These are phyloP conservation scores for Druon quercuslanigerum DNA, from an alignment of 1,140 invertebrate species.

Conservation along the genomic window DNA sequence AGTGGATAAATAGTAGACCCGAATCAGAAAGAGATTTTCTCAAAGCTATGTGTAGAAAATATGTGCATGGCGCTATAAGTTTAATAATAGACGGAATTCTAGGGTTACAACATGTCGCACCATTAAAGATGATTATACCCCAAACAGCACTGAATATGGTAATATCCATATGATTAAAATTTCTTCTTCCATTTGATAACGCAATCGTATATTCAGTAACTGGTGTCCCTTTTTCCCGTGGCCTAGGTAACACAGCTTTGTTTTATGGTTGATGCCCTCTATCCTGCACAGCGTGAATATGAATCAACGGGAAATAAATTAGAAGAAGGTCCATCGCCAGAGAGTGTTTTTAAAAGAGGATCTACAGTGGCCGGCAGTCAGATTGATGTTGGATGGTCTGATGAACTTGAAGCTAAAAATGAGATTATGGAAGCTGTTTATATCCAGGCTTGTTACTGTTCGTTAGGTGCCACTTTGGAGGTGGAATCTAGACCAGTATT, in stretches of 20 bases:
- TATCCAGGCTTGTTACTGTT: constrained; percentile 85
- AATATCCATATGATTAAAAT: constrained; percentile 45
- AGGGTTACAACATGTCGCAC: constrained; percentile 83
- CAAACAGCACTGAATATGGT: constrained; percentile 92
- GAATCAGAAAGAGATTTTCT: constrained; percentile 77
- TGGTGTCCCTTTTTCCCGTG: constrained; percentile 38
- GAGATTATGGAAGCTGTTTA: constrained; percentile 69
- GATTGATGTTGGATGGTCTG: neutral
- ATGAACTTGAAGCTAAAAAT: constrained; percentile 45
- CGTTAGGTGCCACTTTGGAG: constrained; percentile 86
- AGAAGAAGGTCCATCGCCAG: constrained; percentile 38
- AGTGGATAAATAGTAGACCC: constrained; percentile 78
- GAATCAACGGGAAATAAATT: constrained; percentile 35
- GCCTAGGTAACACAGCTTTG: constrained; percentile 87
- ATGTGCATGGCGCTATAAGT: constrained; percentile 82
- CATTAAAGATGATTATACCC: constrained; percentile 87
- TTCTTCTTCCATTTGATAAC: neutral
- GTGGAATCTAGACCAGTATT: constrained; percentile 83
- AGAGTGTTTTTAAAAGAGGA: constrained; percentile 18
- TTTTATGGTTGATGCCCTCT: constrained; percentile 84
- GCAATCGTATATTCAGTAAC: neutral
- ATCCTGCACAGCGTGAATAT: constrained; percentile 57
- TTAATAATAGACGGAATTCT: constrained; percentile 87
- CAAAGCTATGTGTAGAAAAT: constrained; percentile 82
- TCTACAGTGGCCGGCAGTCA: neutral